A percentile compares a stretch with the other conserved stretches of the same genome.
These are phyloP conservation scores for Acrocephalus kingi DNA, from an alignment of 2,113 vertebrate genomes.

Conservation along the genomic window DNA sequence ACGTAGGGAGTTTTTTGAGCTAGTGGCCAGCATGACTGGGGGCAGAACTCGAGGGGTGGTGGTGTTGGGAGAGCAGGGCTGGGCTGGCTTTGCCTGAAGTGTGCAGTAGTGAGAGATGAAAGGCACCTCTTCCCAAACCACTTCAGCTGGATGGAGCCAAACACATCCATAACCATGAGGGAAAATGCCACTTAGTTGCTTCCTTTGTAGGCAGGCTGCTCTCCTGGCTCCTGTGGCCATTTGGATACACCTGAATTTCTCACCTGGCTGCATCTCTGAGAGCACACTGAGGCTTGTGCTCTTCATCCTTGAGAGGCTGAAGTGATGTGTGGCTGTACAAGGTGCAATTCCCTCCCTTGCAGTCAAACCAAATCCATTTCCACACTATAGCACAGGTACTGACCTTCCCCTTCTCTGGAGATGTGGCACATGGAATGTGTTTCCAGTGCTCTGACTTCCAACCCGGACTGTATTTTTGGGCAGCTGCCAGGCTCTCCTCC, in stretches of 20 bases:
- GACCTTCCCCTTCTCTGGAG: background rate
- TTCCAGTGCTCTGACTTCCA: background rate
- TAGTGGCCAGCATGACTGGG: accelerated
- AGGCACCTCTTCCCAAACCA: background rate
- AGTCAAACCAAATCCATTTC: background rate
- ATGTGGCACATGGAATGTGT: background rate
- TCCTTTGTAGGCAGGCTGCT: background rate
- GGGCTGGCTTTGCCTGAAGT: background rate
- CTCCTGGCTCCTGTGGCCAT: background rate
- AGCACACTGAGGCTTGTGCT: background rate
- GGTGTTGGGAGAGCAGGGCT: background rate
- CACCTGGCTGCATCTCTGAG: background rate
- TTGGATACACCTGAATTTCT: background rate
- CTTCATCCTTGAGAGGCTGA: background rate
- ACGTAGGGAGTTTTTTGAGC: background rate
- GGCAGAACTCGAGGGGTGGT: background rate
- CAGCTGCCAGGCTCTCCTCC: background rate
- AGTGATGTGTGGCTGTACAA: background rate
- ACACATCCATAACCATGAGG: background rate
- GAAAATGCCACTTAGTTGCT: background rate
- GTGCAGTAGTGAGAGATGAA: accelerated
- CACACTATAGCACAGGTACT: background rate
- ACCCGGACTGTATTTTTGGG: background rate
- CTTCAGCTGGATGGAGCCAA: background rate
- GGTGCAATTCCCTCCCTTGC: background rate